Evolutionary conservation across 2,888 invertebrate species (phyloP).

Genomic region (Eupithecia dodoneata): DNA sequence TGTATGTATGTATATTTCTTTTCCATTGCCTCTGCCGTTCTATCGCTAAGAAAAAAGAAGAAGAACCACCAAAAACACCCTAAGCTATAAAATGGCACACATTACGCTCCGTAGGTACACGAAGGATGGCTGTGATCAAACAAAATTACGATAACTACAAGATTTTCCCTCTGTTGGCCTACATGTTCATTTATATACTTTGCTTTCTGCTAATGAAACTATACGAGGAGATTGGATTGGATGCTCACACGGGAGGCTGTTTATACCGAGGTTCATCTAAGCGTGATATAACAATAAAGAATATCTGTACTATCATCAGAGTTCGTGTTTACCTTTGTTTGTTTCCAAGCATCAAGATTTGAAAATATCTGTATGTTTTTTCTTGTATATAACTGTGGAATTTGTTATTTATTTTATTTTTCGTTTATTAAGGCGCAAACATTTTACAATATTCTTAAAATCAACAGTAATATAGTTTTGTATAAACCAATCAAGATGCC

Average conservation of each 20-base stretch:
- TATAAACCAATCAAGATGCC: too few species aligned
- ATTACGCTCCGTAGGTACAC: neutral
- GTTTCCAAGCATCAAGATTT: neutral
- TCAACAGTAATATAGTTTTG: too few species aligned
- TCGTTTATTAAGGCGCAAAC: too few species aligned
- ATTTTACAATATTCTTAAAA: too few species aligned
- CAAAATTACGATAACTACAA: constrained; percentile 7
- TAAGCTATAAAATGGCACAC: neutral
- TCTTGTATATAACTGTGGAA: neutral
- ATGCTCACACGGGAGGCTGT: constrained; percentile 6
- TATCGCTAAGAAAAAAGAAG: too few species aligned
- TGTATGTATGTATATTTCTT: too few species aligned
- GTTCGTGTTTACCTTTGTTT: neutral
- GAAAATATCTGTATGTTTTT: neutral
- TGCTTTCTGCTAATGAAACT: constrained; percentile 29
- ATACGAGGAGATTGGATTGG: constrained; percentile 25
- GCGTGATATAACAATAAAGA: constrained; percentile 20
- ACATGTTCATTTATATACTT: constrained; percentile 13
- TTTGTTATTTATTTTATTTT: too few species aligned
- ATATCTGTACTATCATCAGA: neutral
- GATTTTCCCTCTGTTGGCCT: constrained; percentile 13
- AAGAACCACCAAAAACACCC: neutral
- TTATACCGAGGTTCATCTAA: constrained; percentile 11
- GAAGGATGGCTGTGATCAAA: neutral
- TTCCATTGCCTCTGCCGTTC: too few species aligned